A percentile compares a stretch with the other conserved stretches of the same genome.
Evolutionary conservation across 1,140 invertebrate genomes (phyloP).

Genomic region (Drosophila quadrilineata): DNA sequence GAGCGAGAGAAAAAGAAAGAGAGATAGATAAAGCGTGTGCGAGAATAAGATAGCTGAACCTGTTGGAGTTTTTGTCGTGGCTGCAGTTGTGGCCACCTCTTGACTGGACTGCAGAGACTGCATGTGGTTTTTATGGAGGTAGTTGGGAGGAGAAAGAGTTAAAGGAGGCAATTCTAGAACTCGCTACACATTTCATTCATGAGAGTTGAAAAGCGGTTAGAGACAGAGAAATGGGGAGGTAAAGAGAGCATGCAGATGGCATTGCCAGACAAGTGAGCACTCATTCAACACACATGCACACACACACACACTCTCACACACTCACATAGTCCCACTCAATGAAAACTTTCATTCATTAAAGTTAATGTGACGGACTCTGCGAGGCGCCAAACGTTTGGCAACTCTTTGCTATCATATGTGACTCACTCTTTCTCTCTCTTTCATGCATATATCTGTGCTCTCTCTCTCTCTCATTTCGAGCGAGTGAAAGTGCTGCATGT

Average conservation of each 20-base stretch:
- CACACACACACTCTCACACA: slow-evolving; percentile 14
- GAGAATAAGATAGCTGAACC: too few species aligned
- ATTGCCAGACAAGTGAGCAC: slow-evolving; percentile 23
- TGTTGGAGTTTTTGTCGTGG: too few species aligned
- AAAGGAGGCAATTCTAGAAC: slow-evolving; percentile 6
- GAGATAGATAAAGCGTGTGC: too few species aligned
- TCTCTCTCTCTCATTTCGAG: background rate
- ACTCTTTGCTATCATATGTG: slow-evolving; percentile 14
- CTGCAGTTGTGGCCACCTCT: too few species aligned
- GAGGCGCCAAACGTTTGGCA: slow-evolving; percentile 23
- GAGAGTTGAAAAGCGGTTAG: too few species aligned
- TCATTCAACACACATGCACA: slow-evolving; percentile 44
- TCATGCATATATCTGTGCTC: background rate
- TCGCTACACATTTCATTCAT: slow-evolving; percentile 64
- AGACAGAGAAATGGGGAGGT: background rate
- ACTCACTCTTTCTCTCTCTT: background rate
- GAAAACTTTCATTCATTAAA: slow-evolving; percentile 71
- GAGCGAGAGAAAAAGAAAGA: too few species aligned
- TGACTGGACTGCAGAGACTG: too few species aligned
- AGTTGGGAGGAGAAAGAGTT: slow-evolving; percentile 22
- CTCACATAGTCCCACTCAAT: slow-evolving; percentile 4
- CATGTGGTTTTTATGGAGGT: background rate
- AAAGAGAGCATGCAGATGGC: slow-evolving; percentile 6
- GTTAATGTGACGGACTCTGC: slow-evolving; percentile 23
- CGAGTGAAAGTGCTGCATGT: slow-evolving; percentile 3